Percentiles rank a stretch among this genome's conserved stretches.
These are phyloP conservation scores for Holotrichia oblita DNA, from an alignment of 1,140 invertebrate species.

Conservation along the genomic window DNA sequence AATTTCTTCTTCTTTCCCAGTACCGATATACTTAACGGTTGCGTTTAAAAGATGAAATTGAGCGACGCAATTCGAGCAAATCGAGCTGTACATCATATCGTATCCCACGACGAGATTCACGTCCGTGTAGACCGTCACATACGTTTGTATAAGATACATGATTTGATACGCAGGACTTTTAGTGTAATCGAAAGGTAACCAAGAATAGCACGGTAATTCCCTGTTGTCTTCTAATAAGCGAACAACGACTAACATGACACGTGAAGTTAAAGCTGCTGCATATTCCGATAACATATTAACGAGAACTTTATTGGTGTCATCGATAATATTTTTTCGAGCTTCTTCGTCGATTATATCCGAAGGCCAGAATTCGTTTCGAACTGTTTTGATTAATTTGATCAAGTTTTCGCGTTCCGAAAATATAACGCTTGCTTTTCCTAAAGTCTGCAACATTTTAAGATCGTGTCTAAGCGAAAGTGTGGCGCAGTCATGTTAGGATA, in stretches of 20 bases:
- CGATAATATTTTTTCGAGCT: background rate
- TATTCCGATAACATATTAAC: background rate
- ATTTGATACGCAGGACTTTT: background rate
- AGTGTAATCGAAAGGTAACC: slow-evolving; percentile 6
- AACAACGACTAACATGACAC: background rate
- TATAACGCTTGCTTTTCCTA: background rate
- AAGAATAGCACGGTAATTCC: background rate
- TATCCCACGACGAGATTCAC: background rate
- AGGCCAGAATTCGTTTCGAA: background rate
- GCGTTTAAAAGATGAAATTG: background rate
- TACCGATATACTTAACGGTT: background rate
- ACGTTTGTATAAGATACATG: background rate
- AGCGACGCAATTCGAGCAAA: background rate
- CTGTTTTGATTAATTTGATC: background rate
- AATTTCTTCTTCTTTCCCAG: background rate
- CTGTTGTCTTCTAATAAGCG: background rate
- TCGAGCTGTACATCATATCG: background rate
- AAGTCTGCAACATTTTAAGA: background rate
- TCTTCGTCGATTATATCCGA: background rate
- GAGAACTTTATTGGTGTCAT: background rate
- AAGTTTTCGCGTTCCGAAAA: background rate
- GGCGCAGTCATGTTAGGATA: no score
- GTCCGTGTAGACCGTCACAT: background rate
- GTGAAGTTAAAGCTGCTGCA: background rate
- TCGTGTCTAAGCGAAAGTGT: no score